Evolutionary conservation across 2,113 vertebrate genomes (phyloP), one percentile per base, ranked within the genome.

Genomic region (Grantiella picta): DNA sequence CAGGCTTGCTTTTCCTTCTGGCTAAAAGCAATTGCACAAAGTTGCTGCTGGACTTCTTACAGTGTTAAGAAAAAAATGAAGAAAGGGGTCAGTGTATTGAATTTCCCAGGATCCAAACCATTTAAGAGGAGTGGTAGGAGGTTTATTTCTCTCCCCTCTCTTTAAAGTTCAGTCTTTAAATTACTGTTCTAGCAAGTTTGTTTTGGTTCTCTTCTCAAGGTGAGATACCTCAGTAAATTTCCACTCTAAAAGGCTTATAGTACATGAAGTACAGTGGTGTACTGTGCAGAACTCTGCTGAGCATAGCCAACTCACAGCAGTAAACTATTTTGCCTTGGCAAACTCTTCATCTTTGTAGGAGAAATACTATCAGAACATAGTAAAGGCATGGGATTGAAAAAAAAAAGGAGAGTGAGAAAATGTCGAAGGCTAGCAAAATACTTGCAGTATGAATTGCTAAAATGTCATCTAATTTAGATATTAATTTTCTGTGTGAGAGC

Each of bases 141-240:
- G 44, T 78, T 93, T 95, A 78, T 94, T 94, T 91, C 70, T 88
- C 66, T 87, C 23, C 31, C 11, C 14, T 93, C 49, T 44, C 73
- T 94, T 91, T 75, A 89, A 80, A 92, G 84, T 64, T 82, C 89
- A 91, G 89, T 82, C 76, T 92, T 92, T 88, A 92, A 92, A 94
- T 84, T 90, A 73, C 86, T 71, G 57, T 82, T 93, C 60, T 57
- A 80, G 79, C 75, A 49, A 82, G 73, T 89, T 89, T 92, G 95
- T 60, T 92, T 94, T 91, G 45, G 50, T 89, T 82, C 50, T 88
- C 14, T 84, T 40, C 65, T 93, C 59, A 83, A 90, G 75, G 81
- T 93, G 89, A 91, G 52, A 85, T 79, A 84, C 73, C 1, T 0
- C 60, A 81, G 88, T 92, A 91, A 91, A 96, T 93, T 94, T 97